These are phyloP conservation scores for Drosophila tropicalis DNA, from an alignment of 1,140 invertebrate species.

Conservation along the genomic window DNA sequence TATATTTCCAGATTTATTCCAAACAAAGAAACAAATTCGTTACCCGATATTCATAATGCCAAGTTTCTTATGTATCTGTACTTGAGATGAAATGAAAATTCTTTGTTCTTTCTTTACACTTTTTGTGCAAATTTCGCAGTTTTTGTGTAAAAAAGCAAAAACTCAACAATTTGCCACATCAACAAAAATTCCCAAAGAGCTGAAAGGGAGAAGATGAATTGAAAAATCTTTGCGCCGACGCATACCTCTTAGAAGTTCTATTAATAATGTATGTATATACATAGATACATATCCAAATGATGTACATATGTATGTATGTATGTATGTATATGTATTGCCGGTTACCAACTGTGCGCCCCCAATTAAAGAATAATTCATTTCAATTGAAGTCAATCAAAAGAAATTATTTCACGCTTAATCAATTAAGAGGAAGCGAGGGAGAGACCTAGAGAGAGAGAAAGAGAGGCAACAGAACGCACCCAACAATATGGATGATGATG, in stretches of 20 bases:
- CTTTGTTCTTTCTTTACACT: constrained; percentile 14
- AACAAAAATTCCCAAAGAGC: constrained; percentile 55
- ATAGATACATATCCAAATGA: not conserved
- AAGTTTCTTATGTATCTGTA: too few species aligned
- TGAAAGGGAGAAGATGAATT: constrained; percentile 6
- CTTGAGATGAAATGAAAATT: not conserved
- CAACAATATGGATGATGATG: not conserved
- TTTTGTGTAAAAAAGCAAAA: constrained; percentile 28
- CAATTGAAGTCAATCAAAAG: constrained; percentile 81
- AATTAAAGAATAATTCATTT: constrained; percentile 82
- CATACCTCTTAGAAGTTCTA: constrained; percentile 37
- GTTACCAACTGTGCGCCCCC: constrained; percentile 55
- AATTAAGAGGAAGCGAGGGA: constrained; percentile 50
- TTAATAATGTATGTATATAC: not conserved
- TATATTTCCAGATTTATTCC: too few species aligned
- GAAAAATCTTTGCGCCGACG: constrained; percentile 46
- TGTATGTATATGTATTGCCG: constrained; percentile 18
- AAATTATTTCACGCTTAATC: constrained; percentile 81
- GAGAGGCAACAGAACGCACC: not conserved
- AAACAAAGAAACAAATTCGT: too few species aligned
- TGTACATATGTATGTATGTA: not conserved
- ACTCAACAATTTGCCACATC: constrained; percentile 44
- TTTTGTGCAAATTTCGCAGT: constrained; percentile 58
- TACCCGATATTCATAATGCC: too few species aligned
- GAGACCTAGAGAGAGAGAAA: not conserved